Base-by-base conservation (phyloP, 2,113 vertebrate genomes). In the Lepisosteus osseus region DNA sequence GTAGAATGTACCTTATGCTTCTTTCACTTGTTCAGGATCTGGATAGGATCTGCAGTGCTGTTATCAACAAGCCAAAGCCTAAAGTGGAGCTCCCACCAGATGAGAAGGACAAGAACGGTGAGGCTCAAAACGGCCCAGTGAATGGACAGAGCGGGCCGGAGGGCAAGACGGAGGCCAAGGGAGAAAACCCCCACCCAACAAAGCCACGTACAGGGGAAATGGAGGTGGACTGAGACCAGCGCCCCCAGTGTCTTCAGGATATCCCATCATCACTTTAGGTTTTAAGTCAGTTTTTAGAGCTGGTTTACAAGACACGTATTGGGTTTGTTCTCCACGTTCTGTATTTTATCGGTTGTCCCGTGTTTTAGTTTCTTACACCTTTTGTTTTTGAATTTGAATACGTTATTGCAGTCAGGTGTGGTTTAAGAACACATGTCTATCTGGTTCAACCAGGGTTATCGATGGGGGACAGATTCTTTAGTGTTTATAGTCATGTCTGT, bases 171-270 rank as follows among this genome's bases (percentile, higher is more conserved):
- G 93, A 94, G 3, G 9, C 86, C 61, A 86, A 91, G 6, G 92
- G 86, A 71, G 91, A 89, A 75, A 82, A 76, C 80, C 86, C 82
- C 64, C 94, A 93, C 84, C 93, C 92, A 66, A 79, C 86, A 59
- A 95, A 92, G 78, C 85, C 91, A 65, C 83, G 78, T 57, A 79
- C 91, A 0, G 95, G 91, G 81, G 93, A 96, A 81, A 97, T 98
- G 95, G 95, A 98, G 80, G 89, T 97, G 89, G 94, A 98, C 93
- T 98, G 92, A 94, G 78, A 69, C 78, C 74, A 72, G 61, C 59
- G 40, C 78, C 66, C 78, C 13, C 76, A 84, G 82, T 75, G 74
- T 51, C 81, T 80, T 71, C 56, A 62, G 6, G 68, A 78, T 59
- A 59, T 59, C 13, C 56, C 56, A 59, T 59, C 56, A 2, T 59